Base-by-base conservation (phyloP, 2,888 invertebrate genomes). In the Cheilosia grossa region DNA sequence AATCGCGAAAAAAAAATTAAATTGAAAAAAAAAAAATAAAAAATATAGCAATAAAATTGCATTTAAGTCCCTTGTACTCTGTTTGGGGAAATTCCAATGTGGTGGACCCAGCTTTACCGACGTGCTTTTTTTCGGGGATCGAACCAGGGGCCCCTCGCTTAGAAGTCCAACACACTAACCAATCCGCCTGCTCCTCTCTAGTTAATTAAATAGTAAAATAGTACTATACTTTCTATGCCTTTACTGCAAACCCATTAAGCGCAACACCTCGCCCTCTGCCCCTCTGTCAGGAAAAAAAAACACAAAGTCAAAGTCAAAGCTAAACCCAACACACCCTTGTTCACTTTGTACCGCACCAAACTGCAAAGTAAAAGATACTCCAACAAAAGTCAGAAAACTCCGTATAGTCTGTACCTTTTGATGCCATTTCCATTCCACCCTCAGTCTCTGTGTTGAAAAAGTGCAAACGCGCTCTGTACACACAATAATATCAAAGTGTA, bases 281-380 rank as follows among this genome's bases (percentile, higher is more conserved):
- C 13, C 13, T 37, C 4, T 13, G 4, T 0, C 7, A 17, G 17
- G 7, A 21, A 1, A 44, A 17, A n/a, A 7, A 17, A 9, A 30
- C 7, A 9, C 54, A 54, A 54, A 54, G 54, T 54, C 54, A 54
- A 54, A 54, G 54, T 10, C 17, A 17, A 17, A 54, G 33, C n/a
- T 54, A 54, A 54, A 30, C 54, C 30, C 17, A 17, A 30, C 30
- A 13, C n/a, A n/a, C n/a, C 17, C 7, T 47, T n/a, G 3, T 33
- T 30, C 2, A 54, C 17, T 54, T 53, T 27, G 27, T 53, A 37
- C 37, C 53, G 27, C 5, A n/a, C 2, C 21, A 27, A 27, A 53
- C 53, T 24, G 30, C 30, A 54, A 54, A 54, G 54, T 17, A 54
- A 54, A 33, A 17, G 33, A 54, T 19, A 54, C 54, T 30, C 30